Evolutionary conservation across 2,797 vertebrate genomes (phyloP).

Genomic region (Enteromius radiatus): DNA sequence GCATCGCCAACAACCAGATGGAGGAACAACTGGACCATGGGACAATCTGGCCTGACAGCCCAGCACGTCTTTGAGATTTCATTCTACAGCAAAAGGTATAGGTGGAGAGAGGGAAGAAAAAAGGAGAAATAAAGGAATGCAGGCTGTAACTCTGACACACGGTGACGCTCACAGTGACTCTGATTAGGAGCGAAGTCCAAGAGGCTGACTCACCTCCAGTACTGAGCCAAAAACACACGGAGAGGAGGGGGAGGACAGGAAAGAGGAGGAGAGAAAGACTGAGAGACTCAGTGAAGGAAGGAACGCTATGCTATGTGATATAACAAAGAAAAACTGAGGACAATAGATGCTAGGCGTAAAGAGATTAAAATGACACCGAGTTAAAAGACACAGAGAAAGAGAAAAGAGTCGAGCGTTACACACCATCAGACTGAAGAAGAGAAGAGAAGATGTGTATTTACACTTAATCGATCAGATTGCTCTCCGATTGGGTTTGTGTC

Average conservation of each 20-base stretch:
- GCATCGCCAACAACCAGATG: constrained; percentile 24
- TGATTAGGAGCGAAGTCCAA: constrained; percentile 56
- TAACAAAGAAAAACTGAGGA: constrained; percentile 16
- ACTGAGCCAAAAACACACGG: constrained; percentile 24
- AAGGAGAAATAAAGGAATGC: constrained; percentile 24
- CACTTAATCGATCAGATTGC: neutral
- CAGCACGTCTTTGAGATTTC: constrained; percentile 30
- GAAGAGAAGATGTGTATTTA: neutral
- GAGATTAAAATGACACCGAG: neutral
- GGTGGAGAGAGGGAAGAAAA: neutral
- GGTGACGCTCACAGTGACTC: constrained; percentile 39
- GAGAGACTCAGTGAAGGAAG: neutral
- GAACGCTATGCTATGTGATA: neutral
- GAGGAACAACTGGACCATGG: constrained; percentile 43
- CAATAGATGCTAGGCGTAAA: neutral
- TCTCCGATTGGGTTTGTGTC: no score
- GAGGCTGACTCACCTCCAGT: constrained; percentile 53
- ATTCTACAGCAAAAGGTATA: constrained; percentile 24
- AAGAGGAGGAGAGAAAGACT: constrained; percentile 17
- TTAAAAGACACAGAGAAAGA: neutral
- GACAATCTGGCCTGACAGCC: constrained; percentile 36
- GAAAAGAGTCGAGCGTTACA: neutral
- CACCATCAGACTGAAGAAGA: neutral
- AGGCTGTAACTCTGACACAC: constrained; percentile 33
- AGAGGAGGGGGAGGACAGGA: constrained; percentile 5